Evolutionary conservation across 2,797 vertebrate genomes (phyloP).

Genomic region (Hybognathus amarus): DNA sequence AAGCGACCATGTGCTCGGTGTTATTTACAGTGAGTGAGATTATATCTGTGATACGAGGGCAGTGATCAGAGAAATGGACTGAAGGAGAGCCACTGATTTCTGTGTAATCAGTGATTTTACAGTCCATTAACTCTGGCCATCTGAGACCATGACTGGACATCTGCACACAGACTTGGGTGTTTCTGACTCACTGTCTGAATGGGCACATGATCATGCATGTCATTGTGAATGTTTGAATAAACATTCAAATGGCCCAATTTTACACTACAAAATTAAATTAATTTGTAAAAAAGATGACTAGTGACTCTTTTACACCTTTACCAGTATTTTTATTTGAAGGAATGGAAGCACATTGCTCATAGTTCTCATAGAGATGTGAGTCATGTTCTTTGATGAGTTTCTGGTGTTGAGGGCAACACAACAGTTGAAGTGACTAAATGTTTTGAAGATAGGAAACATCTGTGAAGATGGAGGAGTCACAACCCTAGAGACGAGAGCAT

Average conservation of each 20-base stretch:
- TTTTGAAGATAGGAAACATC: conserved; percentile 27
- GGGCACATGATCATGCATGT: not conserved
- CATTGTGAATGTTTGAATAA: conserved; percentile 7
- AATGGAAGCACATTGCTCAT: not conserved
- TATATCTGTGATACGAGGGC: conserved; percentile 15
- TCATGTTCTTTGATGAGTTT: not conserved
- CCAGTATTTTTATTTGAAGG: not conserved
- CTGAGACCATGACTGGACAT: conserved; percentile 42
- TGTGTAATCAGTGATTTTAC: conserved; percentile 36
- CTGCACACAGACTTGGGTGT: conserved; percentile 5
- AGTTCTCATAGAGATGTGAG: not conserved
- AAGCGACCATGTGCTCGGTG: not conserved
- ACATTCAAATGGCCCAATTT: not conserved
- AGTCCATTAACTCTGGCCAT: conserved; percentile 27
- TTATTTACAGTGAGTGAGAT: conserved; percentile 40
- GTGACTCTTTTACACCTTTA: not conserved
- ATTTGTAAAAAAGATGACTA: not conserved
- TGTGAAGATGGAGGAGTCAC: not conserved
- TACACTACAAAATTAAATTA: not conserved
- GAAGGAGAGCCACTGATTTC: conserved; percentile 38
- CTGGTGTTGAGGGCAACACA: conserved; percentile 3
- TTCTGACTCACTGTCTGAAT: not conserved
- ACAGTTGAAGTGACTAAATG: conserved; percentile 16
- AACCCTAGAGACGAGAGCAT: not conserved
- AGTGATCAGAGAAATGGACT: conserved; percentile 20